Evolutionary conservation across 2,113 vertebrate species (phyloP).

Genomic region (Myotis yumanensis): DNA sequence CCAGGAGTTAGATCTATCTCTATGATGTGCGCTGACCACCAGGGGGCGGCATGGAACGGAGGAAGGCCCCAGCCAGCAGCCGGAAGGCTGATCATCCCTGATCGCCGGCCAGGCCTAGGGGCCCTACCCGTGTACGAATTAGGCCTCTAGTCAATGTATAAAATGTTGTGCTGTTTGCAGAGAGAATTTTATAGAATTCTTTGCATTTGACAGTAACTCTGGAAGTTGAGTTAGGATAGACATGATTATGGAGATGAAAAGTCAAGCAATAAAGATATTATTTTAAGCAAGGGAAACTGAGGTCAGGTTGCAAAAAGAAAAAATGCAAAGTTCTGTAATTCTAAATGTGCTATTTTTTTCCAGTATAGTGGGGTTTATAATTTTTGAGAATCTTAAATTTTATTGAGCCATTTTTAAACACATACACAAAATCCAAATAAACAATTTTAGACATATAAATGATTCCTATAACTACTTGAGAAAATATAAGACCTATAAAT

Average conservation of each 20-base stretch:
- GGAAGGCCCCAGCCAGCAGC: too few species aligned
- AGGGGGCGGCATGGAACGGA: too few species aligned
- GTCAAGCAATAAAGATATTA: not conserved
- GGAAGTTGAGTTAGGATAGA: not conserved
- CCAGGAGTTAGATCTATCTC: too few species aligned
- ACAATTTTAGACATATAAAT: not conserved
- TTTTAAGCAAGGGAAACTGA: not conserved
- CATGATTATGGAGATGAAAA: not conserved
- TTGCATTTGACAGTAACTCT: not conserved
- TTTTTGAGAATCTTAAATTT: not conserved
- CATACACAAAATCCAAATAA: not conserved
- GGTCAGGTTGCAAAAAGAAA: not conserved
- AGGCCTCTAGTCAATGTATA: not conserved
- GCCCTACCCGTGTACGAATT: too few species aligned
- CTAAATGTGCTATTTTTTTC: not conserved
- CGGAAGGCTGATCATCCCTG: too few species aligned
- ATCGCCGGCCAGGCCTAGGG: too few species aligned
- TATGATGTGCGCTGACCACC: too few species aligned
- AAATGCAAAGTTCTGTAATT: not conserved
- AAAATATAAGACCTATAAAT: not conserved
- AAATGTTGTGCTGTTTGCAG: not conserved
- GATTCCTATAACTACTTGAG: not conserved
- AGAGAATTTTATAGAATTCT: not conserved
- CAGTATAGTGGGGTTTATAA: not conserved
- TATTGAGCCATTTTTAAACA: not conserved